phyloP scores from a whole-genome alignment of 2,797 vertebrate genomes.

The Hydrophis major region DNA sequence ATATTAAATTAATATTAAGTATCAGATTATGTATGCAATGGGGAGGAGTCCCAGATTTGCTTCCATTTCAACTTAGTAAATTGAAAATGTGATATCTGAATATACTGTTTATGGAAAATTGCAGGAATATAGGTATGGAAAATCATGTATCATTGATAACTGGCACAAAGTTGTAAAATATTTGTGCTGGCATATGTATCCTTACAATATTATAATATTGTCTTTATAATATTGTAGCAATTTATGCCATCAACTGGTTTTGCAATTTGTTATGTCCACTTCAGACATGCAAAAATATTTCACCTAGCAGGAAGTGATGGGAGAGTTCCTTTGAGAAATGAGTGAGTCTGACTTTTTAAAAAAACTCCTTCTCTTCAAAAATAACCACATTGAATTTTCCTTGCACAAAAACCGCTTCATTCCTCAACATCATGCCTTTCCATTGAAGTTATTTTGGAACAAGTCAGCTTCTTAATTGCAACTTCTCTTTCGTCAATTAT shows the following conservation, averaged over 20 bases:
- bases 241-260: background rate
- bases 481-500: background rate
- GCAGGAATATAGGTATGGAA: slow-evolving; percentile 34
- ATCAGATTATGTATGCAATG: background rate
- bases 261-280: background rate
- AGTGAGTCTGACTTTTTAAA: background rate
- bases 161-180: slow-evolving; percentile 20
- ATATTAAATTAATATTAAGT: background rate
- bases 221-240: background rate
- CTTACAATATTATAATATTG: background rate
- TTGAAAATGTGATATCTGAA: slow-evolving; percentile 11
- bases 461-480: background rate
- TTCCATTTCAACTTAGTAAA: slow-evolving; percentile 11
- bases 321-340: background rate
- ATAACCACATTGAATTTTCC: background rate
- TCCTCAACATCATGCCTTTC: background rate
- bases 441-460: background rate
- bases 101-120: slow-evolving; percentile 17
- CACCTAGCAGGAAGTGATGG: background rate
- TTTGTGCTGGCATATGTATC: slow-evolving; percentile 21
- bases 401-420: background rate
- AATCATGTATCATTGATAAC: slow-evolving; percentile 14
- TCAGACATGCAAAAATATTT: slow-evolving; percentile 6
- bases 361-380: background rate
- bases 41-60: slow-evolving; percentile 1